Percentiles rank a stretch among this genome's conserved stretches.
phyloP scores from a whole-genome alignment of 2,113 vertebrate genomes.

The Tautogolabrus adspersus region DNA sequence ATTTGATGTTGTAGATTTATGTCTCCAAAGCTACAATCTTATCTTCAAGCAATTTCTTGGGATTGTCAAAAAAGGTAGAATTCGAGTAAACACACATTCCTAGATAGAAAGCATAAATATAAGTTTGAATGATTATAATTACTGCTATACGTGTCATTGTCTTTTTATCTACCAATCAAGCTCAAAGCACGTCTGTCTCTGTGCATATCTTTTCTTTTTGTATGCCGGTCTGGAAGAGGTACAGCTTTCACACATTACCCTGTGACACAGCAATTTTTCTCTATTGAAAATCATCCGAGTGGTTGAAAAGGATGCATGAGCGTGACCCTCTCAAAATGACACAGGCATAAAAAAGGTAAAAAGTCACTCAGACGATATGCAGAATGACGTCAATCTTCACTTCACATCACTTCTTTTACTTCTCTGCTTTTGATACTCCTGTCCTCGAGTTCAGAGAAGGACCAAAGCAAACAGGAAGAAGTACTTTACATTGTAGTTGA shows the following conservation, averaged over 20 bases:
- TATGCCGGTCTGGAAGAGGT: neutral
- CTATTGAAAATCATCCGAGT: constrained; percentile 48
- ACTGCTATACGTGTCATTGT: too few species aligned
- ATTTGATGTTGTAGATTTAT: too few species aligned
- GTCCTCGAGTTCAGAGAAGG: constrained; percentile 1
- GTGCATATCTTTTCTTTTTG: neutral
- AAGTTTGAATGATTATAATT: too few species aligned
- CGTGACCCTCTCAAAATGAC: constrained; percentile 28
- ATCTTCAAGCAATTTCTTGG: too few species aligned
- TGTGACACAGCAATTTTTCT: constrained; percentile 46
- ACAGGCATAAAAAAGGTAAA: neutral
- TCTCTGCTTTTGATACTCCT: constrained; percentile 20
- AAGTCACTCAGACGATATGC: constrained; percentile 6
- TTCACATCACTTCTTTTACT: constrained; percentile 18
- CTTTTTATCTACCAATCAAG: too few species aligned
- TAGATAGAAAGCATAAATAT: too few species aligned
- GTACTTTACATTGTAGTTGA: neutral
- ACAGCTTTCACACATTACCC: constrained; percentile 25
- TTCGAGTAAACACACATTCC: too few species aligned
- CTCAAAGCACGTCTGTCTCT: too few species aligned
- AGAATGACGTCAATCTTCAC: constrained; percentile 38
- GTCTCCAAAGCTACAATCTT: too few species aligned
- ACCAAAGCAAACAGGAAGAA: too few species aligned
- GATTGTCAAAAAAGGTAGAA: too few species aligned
- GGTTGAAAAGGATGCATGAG: constrained; percentile 11